Evolutionary conservation across 2,113 vertebrate species (phyloP).

Genomic region (Mus musculus): DNA sequence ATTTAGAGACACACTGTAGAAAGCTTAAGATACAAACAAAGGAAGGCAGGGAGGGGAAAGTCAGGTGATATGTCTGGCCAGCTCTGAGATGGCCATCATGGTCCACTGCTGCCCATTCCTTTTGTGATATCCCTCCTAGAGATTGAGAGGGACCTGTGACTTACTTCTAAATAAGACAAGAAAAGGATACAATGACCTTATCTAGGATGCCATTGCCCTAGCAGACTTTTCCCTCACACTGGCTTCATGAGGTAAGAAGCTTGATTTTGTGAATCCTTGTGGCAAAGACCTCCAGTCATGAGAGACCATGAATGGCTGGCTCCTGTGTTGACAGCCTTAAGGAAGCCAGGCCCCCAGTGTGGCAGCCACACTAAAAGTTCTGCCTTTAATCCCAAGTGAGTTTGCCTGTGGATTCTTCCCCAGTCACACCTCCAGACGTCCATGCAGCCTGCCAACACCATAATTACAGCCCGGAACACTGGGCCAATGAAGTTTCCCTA

Average conservation of each 20-base stretch:
- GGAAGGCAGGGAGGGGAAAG: background rate
- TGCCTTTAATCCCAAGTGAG: background rate
- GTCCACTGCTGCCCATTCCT: background rate
- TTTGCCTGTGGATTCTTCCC: background rate
- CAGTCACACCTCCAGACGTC: background rate
- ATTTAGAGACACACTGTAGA: background rate
- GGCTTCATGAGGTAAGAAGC: background rate
- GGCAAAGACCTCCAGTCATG: background rate
- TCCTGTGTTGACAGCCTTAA: background rate
- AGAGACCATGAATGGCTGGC: background rate
- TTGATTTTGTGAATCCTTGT: background rate
- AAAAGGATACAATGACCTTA: background rate
- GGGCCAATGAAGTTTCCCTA: background rate
- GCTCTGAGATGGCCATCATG: too few species aligned
- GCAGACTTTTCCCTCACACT: background rate
- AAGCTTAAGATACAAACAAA: background rate
- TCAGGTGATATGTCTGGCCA: background rate
- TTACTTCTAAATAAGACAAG: background rate
- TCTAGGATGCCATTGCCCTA: background rate
- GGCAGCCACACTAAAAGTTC: background rate
- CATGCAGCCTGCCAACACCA: background rate
- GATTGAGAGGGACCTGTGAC: background rate
- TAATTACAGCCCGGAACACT: background rate
- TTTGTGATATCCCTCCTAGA: background rate
- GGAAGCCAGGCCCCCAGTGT: background rate